phyloP scores from a whole-genome alignment of 2,797 vertebrate species.

The Rhinophrynus dorsalis region DNA sequence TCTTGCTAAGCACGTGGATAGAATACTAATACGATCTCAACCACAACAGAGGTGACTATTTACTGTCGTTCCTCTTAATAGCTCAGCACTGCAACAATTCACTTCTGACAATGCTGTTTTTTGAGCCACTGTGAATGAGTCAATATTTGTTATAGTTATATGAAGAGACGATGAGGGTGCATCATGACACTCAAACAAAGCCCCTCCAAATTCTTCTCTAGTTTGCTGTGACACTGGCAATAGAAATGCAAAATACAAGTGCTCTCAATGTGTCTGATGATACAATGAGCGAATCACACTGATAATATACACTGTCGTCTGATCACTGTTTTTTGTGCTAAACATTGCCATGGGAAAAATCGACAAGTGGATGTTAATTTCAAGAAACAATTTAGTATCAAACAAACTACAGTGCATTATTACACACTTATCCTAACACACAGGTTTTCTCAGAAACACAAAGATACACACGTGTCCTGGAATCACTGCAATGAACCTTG shows the following conservation, averaged over 20 bases:
- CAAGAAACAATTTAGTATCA: too few species aligned
- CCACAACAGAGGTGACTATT: slow-evolving; percentile 5
- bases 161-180: slow-evolving; percentile 13
- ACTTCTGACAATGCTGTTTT: neutral
- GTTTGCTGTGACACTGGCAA: neutral
- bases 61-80: neutral
- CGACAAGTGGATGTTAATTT: too few species aligned
- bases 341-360: too few species aligned
- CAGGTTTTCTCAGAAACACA: too few species aligned
- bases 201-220: neutral
- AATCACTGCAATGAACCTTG: too few species aligned
- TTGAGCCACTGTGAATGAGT: neutral
- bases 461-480: too few species aligned
- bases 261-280: neutral
- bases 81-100: neutral
- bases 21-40: slow-evolving; percentile 45
- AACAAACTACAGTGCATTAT: too few species aligned
- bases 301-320: neutral
- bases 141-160: neutral
- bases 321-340: too few species aligned
- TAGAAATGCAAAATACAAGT: neutral
- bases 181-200: rapidly evolving
- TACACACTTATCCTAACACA: too few species aligned
- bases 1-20: neutral
- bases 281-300: neutral